Base-by-base conservation (phyloP, 2,797 vertebrate species). In the Neosilurus mollespiculum region DNA sequence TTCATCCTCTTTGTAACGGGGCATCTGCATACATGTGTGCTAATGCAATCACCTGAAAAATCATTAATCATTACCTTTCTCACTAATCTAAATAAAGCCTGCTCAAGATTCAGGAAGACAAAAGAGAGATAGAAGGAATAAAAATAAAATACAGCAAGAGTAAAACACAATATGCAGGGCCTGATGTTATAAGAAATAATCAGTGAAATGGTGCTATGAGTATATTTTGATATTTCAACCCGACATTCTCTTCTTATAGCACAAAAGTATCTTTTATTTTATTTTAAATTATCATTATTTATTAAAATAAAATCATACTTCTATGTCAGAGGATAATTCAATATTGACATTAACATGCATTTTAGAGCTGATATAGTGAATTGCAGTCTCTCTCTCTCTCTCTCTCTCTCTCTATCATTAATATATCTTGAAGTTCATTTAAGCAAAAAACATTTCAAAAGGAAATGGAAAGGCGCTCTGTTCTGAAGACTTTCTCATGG, bases 131-230 rank as follows among this genome's bases (percentile, higher is more conserved):
- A 12, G 49, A 70, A n/a, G 20, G 3, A 70, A 70, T 43, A 12
- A 69, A 37, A 49, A 70, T n/a, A 70, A 9, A 20, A 70, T 3
- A 70, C 37, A 70, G 20, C 3, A 69, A 2, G 9, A 37, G 20
- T 69, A 20, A 49, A 70, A 43, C 67, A 49, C 67, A 70, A 22
- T n/a, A n/a, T n/a, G n/a, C n/a, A n/a, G n/a, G n/a, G n/a, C n/a
- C n/a, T n/a, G n/a, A n/a, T n/a, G n/a, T n/a, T n/a, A 49, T 22
- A 43, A 37, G 34, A 70, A 70, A 70, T 70, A 70, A 51, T 70
- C 20, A 49, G 1, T 6, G 37, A 51, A 37, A 49, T 5, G 20
- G 4, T 70, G 34, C 37, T n/a, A 10, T 43, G 37, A 43, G 6
- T 43, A 43, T 43, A 43, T 43, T 43, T 43, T 43, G 6, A 43